These are phyloP conservation scores for Acheta domesticus DNA, from an alignment of 2,888 invertebrate genomes.

Conservation along the genomic window DNA sequence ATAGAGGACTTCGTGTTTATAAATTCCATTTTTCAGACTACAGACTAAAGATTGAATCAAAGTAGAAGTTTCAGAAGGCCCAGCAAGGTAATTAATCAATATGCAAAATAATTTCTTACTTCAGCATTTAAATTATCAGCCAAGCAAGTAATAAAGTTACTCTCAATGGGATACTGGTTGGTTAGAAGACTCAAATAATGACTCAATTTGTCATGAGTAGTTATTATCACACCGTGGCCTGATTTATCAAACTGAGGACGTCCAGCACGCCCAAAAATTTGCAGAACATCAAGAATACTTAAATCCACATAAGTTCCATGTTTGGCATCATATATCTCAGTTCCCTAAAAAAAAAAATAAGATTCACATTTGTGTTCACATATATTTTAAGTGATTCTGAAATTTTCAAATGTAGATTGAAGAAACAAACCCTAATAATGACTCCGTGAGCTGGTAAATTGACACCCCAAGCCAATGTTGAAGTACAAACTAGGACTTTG, in stretches of 20 bases:
- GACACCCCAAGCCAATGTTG: conserved; percentile 99
- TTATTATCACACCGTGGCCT: conserved; percentile 94
- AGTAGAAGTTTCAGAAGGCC: no score
- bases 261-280: conserved; percentile 98
- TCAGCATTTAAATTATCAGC: conserved; percentile 98
- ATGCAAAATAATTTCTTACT: conserved; percentile 50
- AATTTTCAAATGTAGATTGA: not conserved
- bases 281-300: conserved; percentile 93
- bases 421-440: conserved; percentile 73
- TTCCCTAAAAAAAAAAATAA: conserved; percentile 62
- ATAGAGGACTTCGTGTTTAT: no score
- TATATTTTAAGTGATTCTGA: no score
- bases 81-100: no score
- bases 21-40: no score
- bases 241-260: conserved; percentile 95
- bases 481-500: conserved; percentile 90
- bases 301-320: conserved; percentile 91
- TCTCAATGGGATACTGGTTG: conserved; percentile 97
- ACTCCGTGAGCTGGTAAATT: conserved; percentile 98
- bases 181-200: conserved; percentile 92
- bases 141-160: conserved; percentile 86
- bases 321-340: conserved; percentile 95
- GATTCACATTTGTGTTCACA: not conserved
- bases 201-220: conserved; percentile 83
- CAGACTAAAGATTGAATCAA: no score